phyloP scores from a whole-genome alignment of 1,140 invertebrate genomes.

The Eulimnadia texana region DNA sequence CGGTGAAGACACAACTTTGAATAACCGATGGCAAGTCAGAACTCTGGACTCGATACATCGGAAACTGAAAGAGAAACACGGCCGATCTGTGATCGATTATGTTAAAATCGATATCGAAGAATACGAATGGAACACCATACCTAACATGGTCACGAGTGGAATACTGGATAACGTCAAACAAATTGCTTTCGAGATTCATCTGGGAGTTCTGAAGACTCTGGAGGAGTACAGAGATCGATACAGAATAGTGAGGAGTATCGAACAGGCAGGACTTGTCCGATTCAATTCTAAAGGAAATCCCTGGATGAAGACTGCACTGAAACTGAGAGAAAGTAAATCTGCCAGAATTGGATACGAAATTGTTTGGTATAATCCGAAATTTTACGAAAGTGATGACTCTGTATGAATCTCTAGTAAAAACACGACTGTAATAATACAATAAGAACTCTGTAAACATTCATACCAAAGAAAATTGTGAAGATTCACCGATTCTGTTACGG shows the following conservation, averaged over 20 bases:
- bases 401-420: too few relatives aligned
- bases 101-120: conserved; percentile 20
- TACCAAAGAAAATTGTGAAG: too few relatives aligned
- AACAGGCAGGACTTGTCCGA: neutral
- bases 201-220: neutral
- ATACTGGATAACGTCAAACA: conserved; percentile 11
- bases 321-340: neutral
- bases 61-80: neutral
- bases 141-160: neutral
- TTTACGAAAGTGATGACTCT: neutral
- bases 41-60: neutral
- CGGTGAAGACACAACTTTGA: neutral
- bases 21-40: conserved; percentile 5
- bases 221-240: neutral
- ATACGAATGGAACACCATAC: conserved; percentile 12
- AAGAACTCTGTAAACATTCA: too few relatives aligned
- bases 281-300: neutral
- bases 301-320: neutral
- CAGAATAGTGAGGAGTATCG: neutral
- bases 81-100: conserved; percentile 11
- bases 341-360: neutral
- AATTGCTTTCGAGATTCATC: conserved; percentile 12
- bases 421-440: too few relatives aligned
- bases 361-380: neutral
- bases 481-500: too few relatives aligned